These are phyloP conservation scores for Rhagium mordax DNA, from an alignment of 2,888 invertebrate genomes.

Conservation along the genomic window DNA sequence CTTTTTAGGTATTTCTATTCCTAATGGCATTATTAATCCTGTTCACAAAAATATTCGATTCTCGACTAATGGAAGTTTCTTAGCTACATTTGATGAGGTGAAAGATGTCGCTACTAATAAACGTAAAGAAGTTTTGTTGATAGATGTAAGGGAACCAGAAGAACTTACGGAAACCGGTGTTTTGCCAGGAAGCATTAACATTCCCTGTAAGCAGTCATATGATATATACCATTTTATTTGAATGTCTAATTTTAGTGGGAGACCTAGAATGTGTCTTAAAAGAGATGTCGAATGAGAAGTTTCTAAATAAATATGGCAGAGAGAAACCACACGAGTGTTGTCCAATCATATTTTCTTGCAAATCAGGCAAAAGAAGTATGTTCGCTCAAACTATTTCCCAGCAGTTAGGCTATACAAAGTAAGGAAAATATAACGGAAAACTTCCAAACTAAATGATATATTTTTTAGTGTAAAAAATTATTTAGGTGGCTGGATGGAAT, in stretches of 20 bases:
- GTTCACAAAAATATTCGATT: background rate
- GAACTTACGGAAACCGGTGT: conserved; percentile 80
- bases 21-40: background rate
- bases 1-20: background rate
- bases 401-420: conserved; percentile 76
- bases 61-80: background rate
- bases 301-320: conserved; percentile 73
- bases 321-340: conserved; percentile 74
- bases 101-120: conserved; percentile 67
- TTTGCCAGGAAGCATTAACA: conserved; percentile 82
- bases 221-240: background rate
- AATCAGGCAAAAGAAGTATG: conserved; percentile 77
- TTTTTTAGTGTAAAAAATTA: conserved; percentile 69
- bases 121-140: conserved; percentile 72
- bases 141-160: conserved; percentile 84
- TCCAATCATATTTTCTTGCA: conserved; percentile 80
- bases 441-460: conserved; percentile 17
- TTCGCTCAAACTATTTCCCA: conserved; percentile 75
- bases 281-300: conserved; percentile 71
- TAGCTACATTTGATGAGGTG: conserved; percentile 65
- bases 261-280: conserved; percentile 70
- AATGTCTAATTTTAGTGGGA: conserved; percentile 70
- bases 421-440: conserved; percentile 55
- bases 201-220: conserved; percentile 75
- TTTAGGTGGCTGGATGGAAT: conserved; percentile 71